Evolutionary conservation across 2,888 invertebrate species (phyloP).

Genomic region (Aphrophora alni): DNA sequence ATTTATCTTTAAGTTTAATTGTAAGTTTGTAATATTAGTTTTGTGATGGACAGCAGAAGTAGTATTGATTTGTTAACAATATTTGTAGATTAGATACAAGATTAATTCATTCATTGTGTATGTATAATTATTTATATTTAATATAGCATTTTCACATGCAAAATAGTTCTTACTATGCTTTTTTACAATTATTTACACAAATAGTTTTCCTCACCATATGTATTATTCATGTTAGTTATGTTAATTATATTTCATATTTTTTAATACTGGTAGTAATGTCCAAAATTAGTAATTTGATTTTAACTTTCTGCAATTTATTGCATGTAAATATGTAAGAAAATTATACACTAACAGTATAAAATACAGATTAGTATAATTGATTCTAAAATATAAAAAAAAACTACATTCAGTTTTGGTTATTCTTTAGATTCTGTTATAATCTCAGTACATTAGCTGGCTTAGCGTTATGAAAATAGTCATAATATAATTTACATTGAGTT

Average conservation of each 20-base stretch:
- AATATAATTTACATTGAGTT: too few species aligned
- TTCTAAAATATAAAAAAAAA: not conserved
- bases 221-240: not conserved
- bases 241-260: not conserved
- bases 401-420: too few species aligned
- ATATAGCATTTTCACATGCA: not conserved
- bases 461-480: too few species aligned
- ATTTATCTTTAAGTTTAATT: not conserved
- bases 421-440: not conserved
- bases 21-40: not conserved
- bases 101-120: not conserved
- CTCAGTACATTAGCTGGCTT: too few species aligned
- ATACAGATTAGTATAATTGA: too few species aligned
- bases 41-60: not conserved
- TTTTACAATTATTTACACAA: not conserved
- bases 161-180: not conserved
- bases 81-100: not conserved
- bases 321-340: conserved; percentile 9
- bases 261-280: not conserved
- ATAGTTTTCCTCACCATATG: not conserved
- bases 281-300: not conserved
- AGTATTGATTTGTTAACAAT: not conserved
- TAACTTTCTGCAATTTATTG: not conserved
- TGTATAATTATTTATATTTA: not conserved
- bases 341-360: not conserved